Percentiles rank a stretch among this genome's conserved stretches.
Evolutionary conservation across 1,140 invertebrate genomes (phyloP).

Genomic region (Reticulitermes speratus): DNA sequence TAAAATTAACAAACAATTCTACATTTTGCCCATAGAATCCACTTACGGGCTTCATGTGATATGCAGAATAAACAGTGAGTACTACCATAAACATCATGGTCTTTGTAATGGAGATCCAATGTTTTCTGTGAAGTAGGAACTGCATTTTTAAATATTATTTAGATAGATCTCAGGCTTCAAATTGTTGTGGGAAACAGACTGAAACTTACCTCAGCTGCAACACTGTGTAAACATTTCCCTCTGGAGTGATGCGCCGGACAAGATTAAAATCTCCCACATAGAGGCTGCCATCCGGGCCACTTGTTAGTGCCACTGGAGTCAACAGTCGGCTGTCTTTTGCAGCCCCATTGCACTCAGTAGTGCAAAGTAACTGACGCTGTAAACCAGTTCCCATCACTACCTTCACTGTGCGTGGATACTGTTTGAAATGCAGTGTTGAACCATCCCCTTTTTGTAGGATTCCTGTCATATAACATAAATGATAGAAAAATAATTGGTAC

Average conservation of each 20-base stretch:
- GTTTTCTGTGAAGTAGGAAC: too few relatives aligned
- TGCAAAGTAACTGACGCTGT: slow-evolving; percentile 70
- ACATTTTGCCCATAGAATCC: too few relatives aligned
- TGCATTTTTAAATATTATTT: too few relatives aligned
- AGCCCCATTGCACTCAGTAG: slow-evolving; percentile 74
- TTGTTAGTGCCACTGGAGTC: slow-evolving; percentile 89
- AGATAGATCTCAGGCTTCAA: too few relatives aligned
- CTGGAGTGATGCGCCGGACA: slow-evolving; percentile 87
- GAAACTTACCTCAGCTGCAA: slow-evolving; percentile 69
- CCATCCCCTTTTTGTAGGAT: slow-evolving; percentile 97
- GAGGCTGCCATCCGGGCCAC: slow-evolving; percentile 92
- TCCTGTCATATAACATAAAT: slow-evolving; percentile 44
- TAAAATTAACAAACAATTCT: too few relatives aligned
- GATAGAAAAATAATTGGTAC: neutral
- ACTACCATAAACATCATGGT: too few relatives aligned
- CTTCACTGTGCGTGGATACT: slow-evolving; percentile 85
- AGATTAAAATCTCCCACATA: slow-evolving; percentile 98
- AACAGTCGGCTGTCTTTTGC: slow-evolving; percentile 84
- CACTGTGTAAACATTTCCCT: slow-evolving; percentile 88
- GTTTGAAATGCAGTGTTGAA: slow-evolving; percentile 87
- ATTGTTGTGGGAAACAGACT: too few relatives aligned
- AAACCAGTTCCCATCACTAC: slow-evolving; percentile 93
- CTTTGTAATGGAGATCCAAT: too few relatives aligned
- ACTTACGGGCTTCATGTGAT: too few relatives aligned
- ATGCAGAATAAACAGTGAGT: too few relatives aligned